phyloP scores from a whole-genome alignment of 2,888 invertebrate species.

The Eristalinus sepulchralis region DNA sequence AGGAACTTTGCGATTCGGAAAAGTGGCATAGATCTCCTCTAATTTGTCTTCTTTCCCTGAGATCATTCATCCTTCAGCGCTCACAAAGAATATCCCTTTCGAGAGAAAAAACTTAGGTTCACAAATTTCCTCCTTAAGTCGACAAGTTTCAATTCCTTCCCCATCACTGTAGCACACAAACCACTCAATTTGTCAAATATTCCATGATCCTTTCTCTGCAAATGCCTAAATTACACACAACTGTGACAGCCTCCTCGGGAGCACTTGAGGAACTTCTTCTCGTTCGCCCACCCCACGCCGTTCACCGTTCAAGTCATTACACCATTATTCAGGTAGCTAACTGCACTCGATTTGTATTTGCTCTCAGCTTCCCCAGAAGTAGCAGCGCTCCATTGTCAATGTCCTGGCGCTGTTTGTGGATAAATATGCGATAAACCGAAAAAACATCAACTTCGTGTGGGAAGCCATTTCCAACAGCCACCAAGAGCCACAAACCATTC shows the following conservation, averaged over 20 bases:
- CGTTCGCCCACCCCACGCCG: not conserved
- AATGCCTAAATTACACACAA: not conserved
- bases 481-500: not conserved
- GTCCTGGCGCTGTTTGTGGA: slow-evolving; percentile 17
- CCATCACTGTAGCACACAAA: not conserved
- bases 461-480: slow-evolving; percentile 21
- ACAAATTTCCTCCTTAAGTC: not conserved
- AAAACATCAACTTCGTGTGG: slow-evolving; percentile 61
- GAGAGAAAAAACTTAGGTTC: not conserved
- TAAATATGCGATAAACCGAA: slow-evolving; percentile 64
- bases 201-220: not conserved
- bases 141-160: not conserved
- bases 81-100: too few species aligned
- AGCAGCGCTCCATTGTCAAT: slow-evolving; percentile 42
- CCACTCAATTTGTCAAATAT: not conserved
- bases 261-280: not conserved
- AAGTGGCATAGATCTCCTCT: too few species aligned
- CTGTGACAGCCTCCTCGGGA: not conserved
- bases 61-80: too few species aligned
- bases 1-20: too few species aligned
- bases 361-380: not conserved
- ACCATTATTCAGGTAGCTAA: slow-evolving; percentile 45
- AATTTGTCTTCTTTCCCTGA: too few species aligned
- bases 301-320: slow-evolving; percentile 52
- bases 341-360: slow-evolving; percentile 38